phyloP scores from a whole-genome alignment of 1,140 invertebrate genomes.

The Drosophila miranda region DNA sequence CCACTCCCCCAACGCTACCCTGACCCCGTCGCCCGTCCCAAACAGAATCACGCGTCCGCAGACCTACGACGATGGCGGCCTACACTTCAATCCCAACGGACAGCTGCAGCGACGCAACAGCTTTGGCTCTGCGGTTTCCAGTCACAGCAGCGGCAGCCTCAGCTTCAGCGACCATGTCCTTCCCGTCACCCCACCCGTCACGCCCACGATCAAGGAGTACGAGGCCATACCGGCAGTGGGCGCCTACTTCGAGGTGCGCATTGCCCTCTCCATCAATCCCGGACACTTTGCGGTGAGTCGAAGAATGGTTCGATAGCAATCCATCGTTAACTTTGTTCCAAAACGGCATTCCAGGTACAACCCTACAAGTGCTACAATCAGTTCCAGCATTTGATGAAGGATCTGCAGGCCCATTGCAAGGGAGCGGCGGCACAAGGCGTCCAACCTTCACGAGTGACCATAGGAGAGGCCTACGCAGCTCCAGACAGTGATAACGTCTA shows the following conservation, averaged over 20 bases:
- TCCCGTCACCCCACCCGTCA: slow-evolving; percentile 40
- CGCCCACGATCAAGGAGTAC: slow-evolving; percentile 62
- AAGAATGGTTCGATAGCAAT: not conserved
- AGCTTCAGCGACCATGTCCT: slow-evolving; percentile 23
- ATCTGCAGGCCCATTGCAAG: slow-evolving; percentile 70
- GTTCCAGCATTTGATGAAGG: slow-evolving; percentile 68
- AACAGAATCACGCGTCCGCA: slow-evolving; percentile 51
- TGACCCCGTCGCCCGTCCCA: not conserved
- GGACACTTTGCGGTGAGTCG: slow-evolving; percentile 69
- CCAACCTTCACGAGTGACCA: slow-evolving; percentile 37
- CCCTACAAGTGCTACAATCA: slow-evolving; percentile 76
- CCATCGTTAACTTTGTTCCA: not conserved
- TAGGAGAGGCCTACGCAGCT: slow-evolving; percentile 71
- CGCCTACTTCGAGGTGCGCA: slow-evolving; percentile 74
- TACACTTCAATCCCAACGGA: slow-evolving; percentile 48
- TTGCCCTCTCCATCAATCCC: slow-evolving; percentile 71
- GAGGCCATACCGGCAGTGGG: slow-evolving; percentile 64
- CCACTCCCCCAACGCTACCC: not conserved
- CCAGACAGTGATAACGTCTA: slow-evolving; percentile 68
- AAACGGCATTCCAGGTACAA: slow-evolving; percentile 55
- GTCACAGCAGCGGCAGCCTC: slow-evolving; percentile 58
- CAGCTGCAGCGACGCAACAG: slow-evolving; percentile 56
- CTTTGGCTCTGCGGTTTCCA: slow-evolving; percentile 62
- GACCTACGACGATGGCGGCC: slow-evolving; percentile 51
- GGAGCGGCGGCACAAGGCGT: slow-evolving; percentile 30